Evolutionary conservation across 2,888 invertebrate species (phyloP).

Genomic region (Charanyca ferruginea): DNA sequence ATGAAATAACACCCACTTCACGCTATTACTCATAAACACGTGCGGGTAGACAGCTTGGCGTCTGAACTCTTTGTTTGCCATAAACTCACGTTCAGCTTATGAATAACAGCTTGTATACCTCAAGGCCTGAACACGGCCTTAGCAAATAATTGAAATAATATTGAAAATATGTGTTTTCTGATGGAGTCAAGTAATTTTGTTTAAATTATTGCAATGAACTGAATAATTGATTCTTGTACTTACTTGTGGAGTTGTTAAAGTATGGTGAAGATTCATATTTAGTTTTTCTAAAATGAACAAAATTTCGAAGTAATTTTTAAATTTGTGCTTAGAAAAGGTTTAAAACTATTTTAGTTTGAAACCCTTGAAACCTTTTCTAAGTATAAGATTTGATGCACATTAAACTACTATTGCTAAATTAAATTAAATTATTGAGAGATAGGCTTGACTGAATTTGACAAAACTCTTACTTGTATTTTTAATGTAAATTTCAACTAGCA

Average conservation of each 20-base stretch:
- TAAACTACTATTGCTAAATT: too few species aligned
- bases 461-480: too few species aligned
- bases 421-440: too few species aligned
- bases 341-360: too few species aligned
- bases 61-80: slow-evolving; percentile 71
- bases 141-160: slow-evolving; percentile 77
- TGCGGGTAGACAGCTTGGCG: slow-evolving; percentile 73
- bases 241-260: too few species aligned
- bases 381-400: too few species aligned
- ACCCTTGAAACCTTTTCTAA: too few species aligned
- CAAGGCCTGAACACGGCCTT: slow-evolving; percentile 68
- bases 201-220: neutral
- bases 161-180: slow-evolving; percentile 50
- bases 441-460: too few species aligned
- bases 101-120: slow-evolving; percentile 58
- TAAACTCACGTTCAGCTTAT: slow-evolving; percentile 67
- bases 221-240: neutral
- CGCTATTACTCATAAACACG: slow-evolving; percentile 64
- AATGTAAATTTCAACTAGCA: neutral
- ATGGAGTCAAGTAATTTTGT: neutral
- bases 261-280: too few species aligned
- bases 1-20: slow-evolving; percentile 45
- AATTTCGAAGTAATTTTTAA: too few species aligned
- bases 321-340: too few species aligned
- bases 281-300: too few species aligned